Evolutionary conservation across 2,888 invertebrate species (phyloP).

Genomic region (Lissocephala sabroskyi): DNA sequence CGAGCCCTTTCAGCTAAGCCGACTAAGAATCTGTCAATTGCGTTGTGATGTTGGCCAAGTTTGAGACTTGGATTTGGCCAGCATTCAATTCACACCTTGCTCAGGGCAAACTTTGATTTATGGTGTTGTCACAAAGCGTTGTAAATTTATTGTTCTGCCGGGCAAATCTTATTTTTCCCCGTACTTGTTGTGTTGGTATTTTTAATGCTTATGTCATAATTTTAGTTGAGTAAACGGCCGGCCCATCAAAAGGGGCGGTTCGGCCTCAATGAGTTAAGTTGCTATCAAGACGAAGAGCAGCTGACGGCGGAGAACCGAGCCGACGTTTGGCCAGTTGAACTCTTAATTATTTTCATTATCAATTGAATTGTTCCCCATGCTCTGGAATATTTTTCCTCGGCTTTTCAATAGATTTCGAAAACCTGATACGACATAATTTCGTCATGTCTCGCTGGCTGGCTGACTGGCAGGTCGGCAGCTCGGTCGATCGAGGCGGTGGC

Average conservation of each 20-base stretch:
- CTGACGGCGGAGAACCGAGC: not conserved
- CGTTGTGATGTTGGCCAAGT: no score
- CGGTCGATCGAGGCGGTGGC: conserved; percentile 13
- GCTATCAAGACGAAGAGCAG: no score
- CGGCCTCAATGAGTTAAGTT: no score
- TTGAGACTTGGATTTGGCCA: no score
- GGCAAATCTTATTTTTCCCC: no score
- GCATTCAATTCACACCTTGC: conserved; percentile 4
- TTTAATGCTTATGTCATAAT: conserved; percentile 43
- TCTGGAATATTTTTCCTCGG: conserved; percentile 4
- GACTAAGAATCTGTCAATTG: not conserved
- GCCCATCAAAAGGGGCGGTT: conserved; percentile 1
- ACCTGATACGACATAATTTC: conserved; percentile 11
- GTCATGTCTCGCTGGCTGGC: conserved; percentile 15
- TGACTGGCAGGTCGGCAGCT: no score
- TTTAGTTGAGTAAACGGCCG: conserved; percentile 11
- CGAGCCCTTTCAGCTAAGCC: not conserved
- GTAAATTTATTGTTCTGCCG: no score
- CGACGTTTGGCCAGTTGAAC: conserved; percentile 51
- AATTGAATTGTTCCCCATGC: conserved; percentile 57
- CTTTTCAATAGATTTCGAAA: conserved; percentile 11
- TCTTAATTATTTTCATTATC: conserved; percentile 55
- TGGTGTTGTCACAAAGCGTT: conserved; percentile 25
- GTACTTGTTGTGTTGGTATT: no score
- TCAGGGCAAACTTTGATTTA: conserved; percentile 34